Evolutionary conservation across 2,888 invertebrate genomes (phyloP).

Genomic region (Dryomyza anilis): DNA sequence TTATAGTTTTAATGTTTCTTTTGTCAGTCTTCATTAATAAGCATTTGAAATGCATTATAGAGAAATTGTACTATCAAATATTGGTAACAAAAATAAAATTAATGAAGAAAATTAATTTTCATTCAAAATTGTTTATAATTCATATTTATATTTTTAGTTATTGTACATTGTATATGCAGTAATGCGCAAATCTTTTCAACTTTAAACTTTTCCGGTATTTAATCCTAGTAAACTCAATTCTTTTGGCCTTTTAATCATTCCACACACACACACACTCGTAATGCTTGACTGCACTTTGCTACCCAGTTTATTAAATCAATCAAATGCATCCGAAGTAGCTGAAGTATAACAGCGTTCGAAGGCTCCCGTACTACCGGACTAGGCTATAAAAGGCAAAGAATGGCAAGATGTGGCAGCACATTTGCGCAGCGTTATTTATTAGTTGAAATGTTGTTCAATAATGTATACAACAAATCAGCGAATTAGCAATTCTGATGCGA

Average conservation of each 20-base stretch:
- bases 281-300: conserved; percentile 1
- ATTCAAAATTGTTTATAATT: no score
- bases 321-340: not conserved
- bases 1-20: no score
- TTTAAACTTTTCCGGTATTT: no score
- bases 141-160: no score
- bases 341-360: not conserved
- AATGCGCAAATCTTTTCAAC: no score
- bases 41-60: no score
- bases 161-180: no score
- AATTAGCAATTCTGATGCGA: conserved; percentile 12
- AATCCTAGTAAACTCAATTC: not conserved
- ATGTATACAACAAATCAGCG: not conserved
- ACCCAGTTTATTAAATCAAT: conserved; percentile 9
- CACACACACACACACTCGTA: not conserved
- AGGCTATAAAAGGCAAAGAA: not conserved
- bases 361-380: not conserved
- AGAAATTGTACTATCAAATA: no score
- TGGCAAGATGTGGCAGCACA: not conserved
- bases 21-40: no score
- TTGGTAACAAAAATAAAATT: no score
- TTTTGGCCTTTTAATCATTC: not conserved
- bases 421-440: not conserved
- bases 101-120: no score
- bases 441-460: not conserved